A percentile compares a stretch with the other conserved stretches of the same genome.
These are phyloP conservation scores for Pararge aegeria DNA, from an alignment of 1,140 invertebrate genomes.

Conservation along the genomic window DNA sequence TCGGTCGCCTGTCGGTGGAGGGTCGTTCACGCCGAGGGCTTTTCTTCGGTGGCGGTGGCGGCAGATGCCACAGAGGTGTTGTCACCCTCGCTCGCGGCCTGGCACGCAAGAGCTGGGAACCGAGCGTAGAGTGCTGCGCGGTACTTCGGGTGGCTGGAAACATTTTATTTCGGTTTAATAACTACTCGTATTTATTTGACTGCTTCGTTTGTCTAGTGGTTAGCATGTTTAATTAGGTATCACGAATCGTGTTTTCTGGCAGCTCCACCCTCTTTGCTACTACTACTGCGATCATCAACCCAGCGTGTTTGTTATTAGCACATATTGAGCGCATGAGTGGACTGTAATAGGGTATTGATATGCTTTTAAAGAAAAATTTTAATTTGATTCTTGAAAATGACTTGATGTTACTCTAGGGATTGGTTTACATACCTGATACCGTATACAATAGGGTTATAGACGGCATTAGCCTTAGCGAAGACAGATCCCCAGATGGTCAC, in stretches of 20 bases:
- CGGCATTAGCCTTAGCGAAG: constrained; percentile 84
- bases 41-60: constrained; percentile 80
- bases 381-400: too few species aligned
- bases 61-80: constrained; percentile 80
- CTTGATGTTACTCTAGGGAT: background rate
- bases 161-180: background rate
- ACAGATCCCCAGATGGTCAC: constrained; percentile 85
- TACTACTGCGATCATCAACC: too few species aligned
- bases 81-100: constrained; percentile 73
- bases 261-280: too few species aligned
- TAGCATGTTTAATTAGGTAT: too few species aligned
- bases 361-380: too few species aligned
- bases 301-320: too few species aligned
- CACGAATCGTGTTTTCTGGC: too few species aligned
- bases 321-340: too few species aligned
- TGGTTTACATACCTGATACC: constrained; percentile 78
- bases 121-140: constrained; percentile 82
- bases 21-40: constrained; percentile 78
- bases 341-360: too few species aligned
- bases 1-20: constrained; percentile 20
- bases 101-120: constrained; percentile 82
- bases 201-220: too few species aligned
- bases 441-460: constrained; percentile 86
- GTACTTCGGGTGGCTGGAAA: constrained; percentile 83
- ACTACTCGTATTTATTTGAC: background rate